phyloP scores from a whole-genome alignment of 2,888 invertebrate genomes.

The Polydrusus cervinus region DNA sequence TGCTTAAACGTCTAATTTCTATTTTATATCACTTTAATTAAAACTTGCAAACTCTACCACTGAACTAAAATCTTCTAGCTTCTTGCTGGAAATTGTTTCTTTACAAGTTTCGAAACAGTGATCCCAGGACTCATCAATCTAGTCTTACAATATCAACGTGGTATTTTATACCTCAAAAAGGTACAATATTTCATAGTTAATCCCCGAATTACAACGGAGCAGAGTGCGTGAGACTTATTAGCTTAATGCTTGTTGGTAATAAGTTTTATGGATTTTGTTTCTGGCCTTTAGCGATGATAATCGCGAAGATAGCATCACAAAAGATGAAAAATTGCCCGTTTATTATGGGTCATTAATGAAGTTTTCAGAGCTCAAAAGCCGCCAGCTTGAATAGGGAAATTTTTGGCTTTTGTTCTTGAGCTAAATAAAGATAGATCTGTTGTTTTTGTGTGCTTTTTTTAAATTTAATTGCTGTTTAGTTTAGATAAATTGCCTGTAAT shows the following conservation, averaged over 20 bases:
- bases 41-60: too few species aligned
- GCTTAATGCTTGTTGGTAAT: conserved; percentile 55
- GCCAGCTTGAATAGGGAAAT: conserved; percentile 41
- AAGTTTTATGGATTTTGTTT: conserved; percentile 56
- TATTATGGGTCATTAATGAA: conserved; percentile 55
- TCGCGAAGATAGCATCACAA: conserved; percentile 54
- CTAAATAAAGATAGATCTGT: conserved; percentile 51
- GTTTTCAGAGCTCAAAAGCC: conserved; percentile 49
- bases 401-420: conserved; percentile 37
- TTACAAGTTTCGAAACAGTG: conserved; percentile 12
- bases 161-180: conserved; percentile 45
- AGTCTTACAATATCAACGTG: conserved; percentile 38
- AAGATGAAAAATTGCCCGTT: conserved; percentile 55
- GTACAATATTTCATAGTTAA: conserved; percentile 50
- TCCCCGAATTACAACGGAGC: conserved; percentile 42
- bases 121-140: conserved; percentile 37
- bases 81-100: conserved; percentile 10
- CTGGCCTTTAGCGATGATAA: conserved; percentile 54
- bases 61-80: not conserved
- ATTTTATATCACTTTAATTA: too few species aligned
- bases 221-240: conserved; percentile 55
- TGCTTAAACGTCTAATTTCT: too few species aligned
- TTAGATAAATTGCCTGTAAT: conserved; percentile 15
- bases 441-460: conserved; percentile 24
- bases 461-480: conserved; percentile 27